Base-by-base conservation (phyloP, 2,797 vertebrate species). In the Sebastes alutus region DNA sequence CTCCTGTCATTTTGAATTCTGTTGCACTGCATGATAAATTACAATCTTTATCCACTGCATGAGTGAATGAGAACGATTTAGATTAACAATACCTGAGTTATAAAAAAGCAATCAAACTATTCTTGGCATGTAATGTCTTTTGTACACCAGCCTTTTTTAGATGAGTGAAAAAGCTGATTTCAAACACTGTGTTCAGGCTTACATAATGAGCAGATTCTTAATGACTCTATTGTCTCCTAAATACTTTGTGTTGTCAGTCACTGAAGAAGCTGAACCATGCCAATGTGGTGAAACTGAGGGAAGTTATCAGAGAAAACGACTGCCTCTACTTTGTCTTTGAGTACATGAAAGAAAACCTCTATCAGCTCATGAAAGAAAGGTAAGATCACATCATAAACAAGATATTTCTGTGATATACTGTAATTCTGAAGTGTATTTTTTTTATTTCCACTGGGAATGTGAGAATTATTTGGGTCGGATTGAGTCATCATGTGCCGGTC, bases 321-420 rank as follows among this genome's bases (percentile, higher is more conserved):
- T 94, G 97, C 72, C 97, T 99, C 87, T 99, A 97, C 94, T 99
- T 99, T 92, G 94, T 98, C 61, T 99, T 99, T 94, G 98, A 99
- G 87, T 98, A 98, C 85, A 98, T 99, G 98, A 99, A 98, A 90
- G 97, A 99, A 94, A 99, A 98, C 82, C 97, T 99, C 68, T 98
- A 99, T 91, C 97, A 99, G 88, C 95, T 99, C 85, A 99, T 99
- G 97, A 98, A 97, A 87, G 96, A 97, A 90, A 97, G 97, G 97
- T 99, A 95, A 72, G 90, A 83, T 33, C 46, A 38, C n/a, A 49
- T 25, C 54, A n/a, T 2, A 22, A 13, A 55, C 7, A 16, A 12
- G 23, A 46, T 75, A 52, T 79, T 66, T 68, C 20, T 23, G 18
- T 27, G 14, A 38, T 65, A 7, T 35, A 35, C 33, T 35, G 33